Evolutionary conservation across 2,888 invertebrate genomes (phyloP).

Genomic region (Pyrocoelia pectoralis): DNA sequence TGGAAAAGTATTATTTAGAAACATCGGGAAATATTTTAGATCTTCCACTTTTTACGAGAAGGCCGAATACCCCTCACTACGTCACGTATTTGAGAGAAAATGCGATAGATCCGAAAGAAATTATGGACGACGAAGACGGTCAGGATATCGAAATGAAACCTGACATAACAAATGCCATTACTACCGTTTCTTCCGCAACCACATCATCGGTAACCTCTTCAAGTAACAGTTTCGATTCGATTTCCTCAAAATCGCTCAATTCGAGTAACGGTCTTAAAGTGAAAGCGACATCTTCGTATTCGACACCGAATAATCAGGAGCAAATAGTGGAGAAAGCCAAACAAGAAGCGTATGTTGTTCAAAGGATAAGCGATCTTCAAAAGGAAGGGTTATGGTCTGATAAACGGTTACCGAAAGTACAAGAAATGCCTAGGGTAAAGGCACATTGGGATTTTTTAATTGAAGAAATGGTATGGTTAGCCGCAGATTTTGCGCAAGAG

Average conservation of each 20-base stretch:
- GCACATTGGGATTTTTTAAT: constrained; percentile 98
- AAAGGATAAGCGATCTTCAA: constrained; percentile 89
- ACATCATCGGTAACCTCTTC: constrained; percentile 36
- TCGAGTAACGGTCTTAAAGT: constrained; percentile 32
- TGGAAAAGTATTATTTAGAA: constrained; percentile 88
- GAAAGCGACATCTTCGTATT: constrained; percentile 34
- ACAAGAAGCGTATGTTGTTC: constrained; percentile 94
- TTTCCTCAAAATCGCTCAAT: constrained; percentile 14
- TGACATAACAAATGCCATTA: constrained; percentile 4
- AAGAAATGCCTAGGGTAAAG: constrained; percentile 89
- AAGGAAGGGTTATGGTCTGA: constrained; percentile 95
- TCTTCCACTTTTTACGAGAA: constrained; percentile 83
- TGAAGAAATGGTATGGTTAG: constrained; percentile 99
- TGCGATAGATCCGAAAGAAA: constrained; percentile 54
- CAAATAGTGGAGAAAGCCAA: constrained; percentile 87
- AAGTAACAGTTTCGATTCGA: constrained; percentile 21
- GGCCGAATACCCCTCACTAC: constrained; percentile 78
- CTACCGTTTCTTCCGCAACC: constrained; percentile 23
- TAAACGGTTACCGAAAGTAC: constrained; percentile 88
- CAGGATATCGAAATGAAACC: constrained; percentile 14
- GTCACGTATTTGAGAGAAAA: constrained; percentile 76
- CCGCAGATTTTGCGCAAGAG: constrained; percentile 97
- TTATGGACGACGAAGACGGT: constrained; percentile 26
- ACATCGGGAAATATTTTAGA: constrained; percentile 90
- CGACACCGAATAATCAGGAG: constrained; percentile 65